Evolutionary conservation across 2,797 vertebrate genomes (phyloP).

Genomic region (Ispidina lecontei): DNA sequence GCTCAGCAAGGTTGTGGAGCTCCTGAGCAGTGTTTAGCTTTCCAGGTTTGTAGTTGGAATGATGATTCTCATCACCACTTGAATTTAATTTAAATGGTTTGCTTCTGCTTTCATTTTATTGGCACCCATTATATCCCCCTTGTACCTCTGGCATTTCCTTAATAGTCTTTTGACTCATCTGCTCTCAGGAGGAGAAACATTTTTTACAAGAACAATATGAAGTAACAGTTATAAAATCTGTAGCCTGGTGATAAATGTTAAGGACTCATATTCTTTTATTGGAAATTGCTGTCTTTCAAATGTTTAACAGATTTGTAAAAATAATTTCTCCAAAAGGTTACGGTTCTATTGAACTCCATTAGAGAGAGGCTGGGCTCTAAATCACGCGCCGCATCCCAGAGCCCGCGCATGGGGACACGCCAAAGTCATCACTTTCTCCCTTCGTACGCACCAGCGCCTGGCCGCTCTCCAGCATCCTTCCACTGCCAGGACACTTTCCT

Average conservation of each 20-base stretch:
- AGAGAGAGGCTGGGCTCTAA: slow-evolving; percentile 31
- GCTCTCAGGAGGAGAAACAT: slow-evolving; percentile 58
- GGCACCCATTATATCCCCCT: slow-evolving; percentile 20
- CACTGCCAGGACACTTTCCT: slow-evolving; percentile 66
- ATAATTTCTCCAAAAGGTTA: slow-evolving; percentile 68
- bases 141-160: slow-evolving; percentile 40
- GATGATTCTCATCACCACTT: slow-evolving; percentile 45
- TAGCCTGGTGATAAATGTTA: slow-evolving; percentile 61
- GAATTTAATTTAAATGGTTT: slow-evolving; percentile 19
- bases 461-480: slow-evolving; percentile 53
- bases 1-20: neutral
- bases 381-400: neutral
- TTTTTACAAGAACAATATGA: slow-evolving; percentile 65
- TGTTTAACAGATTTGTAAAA: slow-evolving; percentile 73
- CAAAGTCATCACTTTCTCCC: slow-evolving; percentile 43
- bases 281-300: slow-evolving; percentile 69
- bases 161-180: slow-evolving; percentile 57
- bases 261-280: slow-evolving; percentile 54
- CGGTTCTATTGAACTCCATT: slow-evolving; percentile 20
- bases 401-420: neutral
- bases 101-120: slow-evolving; percentile 43
- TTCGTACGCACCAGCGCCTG: neutral
- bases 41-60: slow-evolving; percentile 57
- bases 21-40: neutral
- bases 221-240: slow-evolving; percentile 64